phyloP scores from a whole-genome alignment of 1,140 invertebrate genomes.

The Lordiphosa clarofinis region DNA sequence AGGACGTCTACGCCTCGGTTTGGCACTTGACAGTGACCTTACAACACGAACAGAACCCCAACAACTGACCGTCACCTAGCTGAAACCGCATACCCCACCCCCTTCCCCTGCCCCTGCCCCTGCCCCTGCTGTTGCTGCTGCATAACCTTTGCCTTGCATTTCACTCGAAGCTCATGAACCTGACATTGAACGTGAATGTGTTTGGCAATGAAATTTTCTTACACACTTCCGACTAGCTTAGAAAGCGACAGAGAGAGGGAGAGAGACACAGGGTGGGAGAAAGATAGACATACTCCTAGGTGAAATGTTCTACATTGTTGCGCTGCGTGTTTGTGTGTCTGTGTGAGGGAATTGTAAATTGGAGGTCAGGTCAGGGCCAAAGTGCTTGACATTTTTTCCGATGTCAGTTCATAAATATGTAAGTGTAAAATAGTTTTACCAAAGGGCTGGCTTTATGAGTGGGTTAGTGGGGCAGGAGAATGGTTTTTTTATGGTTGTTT shows the following conservation, averaged over 20 bases:
- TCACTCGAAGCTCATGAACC: conserved; percentile 39
- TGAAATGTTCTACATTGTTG: conserved; percentile 23
- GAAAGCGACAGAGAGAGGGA: neutral
- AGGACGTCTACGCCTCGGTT: conserved; percentile 8
- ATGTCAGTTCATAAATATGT: conserved; percentile 29
- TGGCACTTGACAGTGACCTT: conserved; percentile 22
- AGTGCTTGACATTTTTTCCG: conserved; percentile 44
- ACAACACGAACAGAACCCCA: neutral
- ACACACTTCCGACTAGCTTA: conserved; percentile 17
- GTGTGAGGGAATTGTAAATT: conserved; percentile 18
- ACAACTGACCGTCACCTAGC: neutral
- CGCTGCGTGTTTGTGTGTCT: neutral
- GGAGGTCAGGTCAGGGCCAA: conserved; percentile 54
- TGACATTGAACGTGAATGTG: conserved; percentile 55
- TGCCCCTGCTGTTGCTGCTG: conserved; percentile 1
- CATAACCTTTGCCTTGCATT: conserved; percentile 30
- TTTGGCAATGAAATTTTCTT: conserved; percentile 40
- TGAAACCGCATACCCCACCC: neutral
- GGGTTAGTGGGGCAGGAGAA: conserved; percentile 15
- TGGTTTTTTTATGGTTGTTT: too few species aligned
- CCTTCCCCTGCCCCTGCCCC: neutral
- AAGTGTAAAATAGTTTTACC: conserved; percentile 5
- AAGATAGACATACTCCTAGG: conserved; percentile 6
- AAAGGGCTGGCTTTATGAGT: neutral
- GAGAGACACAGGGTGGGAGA: neutral